Evolutionary conservation across 2,888 invertebrate species (phyloP).

Genomic region (Melipona bicolor): DNA sequence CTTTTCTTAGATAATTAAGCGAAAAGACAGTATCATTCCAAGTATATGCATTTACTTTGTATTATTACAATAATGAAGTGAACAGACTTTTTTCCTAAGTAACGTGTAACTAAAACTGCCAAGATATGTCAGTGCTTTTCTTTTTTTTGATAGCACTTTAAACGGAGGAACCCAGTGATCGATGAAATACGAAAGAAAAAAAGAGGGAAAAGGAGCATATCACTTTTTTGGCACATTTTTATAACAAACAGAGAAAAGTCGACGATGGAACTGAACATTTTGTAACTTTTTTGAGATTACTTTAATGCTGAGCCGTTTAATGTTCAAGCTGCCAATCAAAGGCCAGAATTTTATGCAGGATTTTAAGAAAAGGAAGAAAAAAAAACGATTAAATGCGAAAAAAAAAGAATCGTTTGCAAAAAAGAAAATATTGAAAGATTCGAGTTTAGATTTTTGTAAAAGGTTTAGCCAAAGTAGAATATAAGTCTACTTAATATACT

Average conservation of each 20-base stretch:
- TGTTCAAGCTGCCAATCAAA: conserved; percentile 67
- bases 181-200: conserved; percentile 19
- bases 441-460: conserved; percentile 74
- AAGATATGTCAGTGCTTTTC: conserved; percentile 59
- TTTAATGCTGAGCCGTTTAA: conserved; percentile 64
- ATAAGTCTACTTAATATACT: conserved; percentile 77
- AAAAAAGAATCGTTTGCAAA: conserved; percentile 33
- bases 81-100: conserved; percentile 70
- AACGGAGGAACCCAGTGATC: conserved; percentile 52
- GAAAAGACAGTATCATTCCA: conserved; percentile 77
- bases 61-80: conserved; percentile 62
- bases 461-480: conserved; percentile 78
- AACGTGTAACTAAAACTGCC: conserved; percentile 73
- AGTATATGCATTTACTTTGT: conserved; percentile 78
- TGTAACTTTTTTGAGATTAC: conserved; percentile 77
- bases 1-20: conserved; percentile 57
- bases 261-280: conserved; percentile 65
- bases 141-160: conserved; percentile 29
- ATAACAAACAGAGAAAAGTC: conserved; percentile 58
- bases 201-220: conserved; percentile 64
- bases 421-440: conserved; percentile 30
- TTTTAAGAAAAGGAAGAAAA: conserved; percentile 56
- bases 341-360: conserved; percentile 66
- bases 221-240: conserved; percentile 66
- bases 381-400: conserved; percentile 27